phyloP scores from a whole-genome alignment of 2,113 vertebrate species.

The Seriola aureovittata region DNA sequence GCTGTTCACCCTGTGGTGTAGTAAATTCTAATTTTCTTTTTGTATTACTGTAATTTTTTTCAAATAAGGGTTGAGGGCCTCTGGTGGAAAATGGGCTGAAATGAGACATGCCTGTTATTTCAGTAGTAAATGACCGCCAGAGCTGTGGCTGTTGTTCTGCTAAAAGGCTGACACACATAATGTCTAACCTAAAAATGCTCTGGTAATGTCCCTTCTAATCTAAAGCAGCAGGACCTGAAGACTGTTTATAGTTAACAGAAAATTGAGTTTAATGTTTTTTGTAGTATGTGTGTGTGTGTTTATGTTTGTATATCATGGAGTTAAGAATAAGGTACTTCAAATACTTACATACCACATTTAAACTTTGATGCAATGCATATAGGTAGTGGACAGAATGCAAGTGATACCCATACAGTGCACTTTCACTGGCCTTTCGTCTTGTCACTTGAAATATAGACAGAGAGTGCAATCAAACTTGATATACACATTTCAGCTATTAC shows the following conservation, averaged over 20 bases:
- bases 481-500: background rate
- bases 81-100: conserved; percentile 50
- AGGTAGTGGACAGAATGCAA: too few relatives aligned
- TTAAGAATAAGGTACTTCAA: too few relatives aligned
- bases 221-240: background rate
- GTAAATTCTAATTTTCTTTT: conserved; percentile 48
- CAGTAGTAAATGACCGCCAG: conserved; percentile 36
- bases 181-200: conserved; percentile 12
- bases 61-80: conserved; percentile 35
- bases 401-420: too few relatives aligned
- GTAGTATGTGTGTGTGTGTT: background rate
- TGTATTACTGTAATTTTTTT: conserved; percentile 32
- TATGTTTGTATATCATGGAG: too few relatives aligned
- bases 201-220: conserved; percentile 18
- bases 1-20: conserved; percentile 16
- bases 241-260: background rate
- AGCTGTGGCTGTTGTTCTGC: conserved; percentile 43
- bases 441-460: too few relatives aligned
- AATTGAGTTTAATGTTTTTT: conserved; percentile 1
- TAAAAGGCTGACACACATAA: conserved; percentile 46
- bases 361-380: too few relatives aligned
- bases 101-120: conserved; percentile 46
- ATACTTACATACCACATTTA: too few relatives aligned
- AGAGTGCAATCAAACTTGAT: background rate
- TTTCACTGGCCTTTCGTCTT: too few relatives aligned